Conservation (phyloP, 2,888 invertebrate genomes). For the Cataglyphis albicans region DNA sequence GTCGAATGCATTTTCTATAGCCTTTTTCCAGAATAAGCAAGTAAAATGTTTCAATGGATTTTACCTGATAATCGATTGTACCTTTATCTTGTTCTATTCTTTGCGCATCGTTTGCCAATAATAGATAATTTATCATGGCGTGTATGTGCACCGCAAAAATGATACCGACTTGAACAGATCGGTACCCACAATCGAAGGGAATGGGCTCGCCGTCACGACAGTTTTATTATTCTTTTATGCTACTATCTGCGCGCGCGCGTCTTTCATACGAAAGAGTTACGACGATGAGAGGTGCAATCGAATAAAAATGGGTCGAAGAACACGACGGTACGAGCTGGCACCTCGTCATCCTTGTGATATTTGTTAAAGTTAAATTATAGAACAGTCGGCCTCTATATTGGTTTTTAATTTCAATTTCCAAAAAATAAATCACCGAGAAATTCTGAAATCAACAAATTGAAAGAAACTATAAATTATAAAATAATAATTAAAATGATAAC, state of each 20-base stretch:
- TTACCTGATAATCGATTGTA: background rate
- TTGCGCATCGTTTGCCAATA: conserved; percentile 11
- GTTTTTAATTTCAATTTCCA: background rate
- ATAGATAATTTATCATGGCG: conserved; percentile 30
- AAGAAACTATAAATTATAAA: background rate
- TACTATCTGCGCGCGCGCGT: conserved; percentile 18
- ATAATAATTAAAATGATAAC: background rate
- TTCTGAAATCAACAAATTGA: conserved; percentile 22
- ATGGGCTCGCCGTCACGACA: conserved; percentile 68
- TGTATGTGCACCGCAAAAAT: conserved; percentile 38
- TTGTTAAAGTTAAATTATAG: conserved; percentile 70
- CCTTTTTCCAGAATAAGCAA: background rate
- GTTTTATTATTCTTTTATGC: conserved; percentile 61
- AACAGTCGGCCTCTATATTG: background rate
- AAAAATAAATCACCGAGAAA: background rate
- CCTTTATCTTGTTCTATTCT: background rate
- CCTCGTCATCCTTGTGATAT: conserved; percentile 56
- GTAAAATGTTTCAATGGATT: background rate
- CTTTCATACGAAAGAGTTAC: conserved; percentile 41
- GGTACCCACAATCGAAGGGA: conserved; percentile 46
- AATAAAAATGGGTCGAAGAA: conserved; percentile 70
- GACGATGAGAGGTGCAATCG: conserved; percentile 27
- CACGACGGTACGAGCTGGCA: conserved; percentile 67
- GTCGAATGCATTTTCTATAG: background rate
- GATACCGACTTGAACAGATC: background rate